Conservation (phyloP, 2,797 vertebrate genomes). For the Molossus molossus region DNA sequence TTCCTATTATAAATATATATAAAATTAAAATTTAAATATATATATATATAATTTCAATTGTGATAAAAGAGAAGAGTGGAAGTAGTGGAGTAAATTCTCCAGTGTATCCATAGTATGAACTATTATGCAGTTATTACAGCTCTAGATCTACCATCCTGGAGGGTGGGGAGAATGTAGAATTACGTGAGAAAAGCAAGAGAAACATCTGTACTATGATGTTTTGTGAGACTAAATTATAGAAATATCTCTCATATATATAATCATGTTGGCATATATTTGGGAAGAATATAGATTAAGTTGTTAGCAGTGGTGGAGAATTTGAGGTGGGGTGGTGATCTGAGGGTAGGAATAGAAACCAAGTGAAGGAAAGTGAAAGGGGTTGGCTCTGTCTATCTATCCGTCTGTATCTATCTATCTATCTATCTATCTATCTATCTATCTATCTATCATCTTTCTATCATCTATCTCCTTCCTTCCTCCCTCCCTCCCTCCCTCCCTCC, state of each 20-base stretch:
- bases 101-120: not conserved
- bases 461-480: not conserved
- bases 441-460: no score
- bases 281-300: not conserved
- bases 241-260: not conserved
- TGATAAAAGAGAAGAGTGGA: not conserved
- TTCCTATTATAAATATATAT: not conserved
- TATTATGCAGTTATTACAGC: not conserved
- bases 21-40: not conserved
- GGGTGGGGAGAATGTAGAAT: not conserved
- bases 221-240: constrained; percentile 26
- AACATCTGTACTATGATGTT: not conserved
- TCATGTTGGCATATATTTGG: not conserved
- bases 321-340: not conserved
- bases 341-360: not conserved
- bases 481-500: not conserved
- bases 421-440: not conserved
- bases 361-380: not conserved
- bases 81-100: not conserved
- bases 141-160: not conserved
- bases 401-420: not conserved
- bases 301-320: not conserved
- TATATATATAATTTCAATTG: not conserved
- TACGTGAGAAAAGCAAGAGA: constrained; percentile 60
- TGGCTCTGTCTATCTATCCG: accelerated